Conservation (phyloP, 2,888 invertebrate genomes). For the Dioctria rufipes region DNA sequence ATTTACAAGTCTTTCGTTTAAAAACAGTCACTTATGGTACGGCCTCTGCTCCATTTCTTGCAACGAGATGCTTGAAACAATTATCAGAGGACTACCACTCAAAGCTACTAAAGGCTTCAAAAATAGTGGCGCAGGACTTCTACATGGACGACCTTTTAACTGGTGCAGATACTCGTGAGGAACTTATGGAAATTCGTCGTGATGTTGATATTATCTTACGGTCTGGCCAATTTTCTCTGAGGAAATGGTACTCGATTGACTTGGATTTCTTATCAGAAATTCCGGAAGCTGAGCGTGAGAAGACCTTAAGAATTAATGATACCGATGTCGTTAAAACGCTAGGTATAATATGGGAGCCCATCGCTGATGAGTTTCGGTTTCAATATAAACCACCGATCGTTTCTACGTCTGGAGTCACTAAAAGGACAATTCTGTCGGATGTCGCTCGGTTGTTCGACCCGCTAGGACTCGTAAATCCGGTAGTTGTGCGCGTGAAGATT, state of each 20-base stretch:
- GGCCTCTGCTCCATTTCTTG: too few species aligned
- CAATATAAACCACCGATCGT: background rate
- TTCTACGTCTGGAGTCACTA: background rate
- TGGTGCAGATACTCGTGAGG: too few species aligned
- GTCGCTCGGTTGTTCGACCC: slow-evolving; percentile 26
- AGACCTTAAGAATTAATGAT: too few species aligned
- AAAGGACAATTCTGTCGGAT: background rate
- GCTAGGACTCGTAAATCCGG: slow-evolving; percentile 15
- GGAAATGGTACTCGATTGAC: slow-evolving; percentile 57
- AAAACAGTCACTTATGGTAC: too few species aligned
- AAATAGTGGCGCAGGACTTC: slow-evolving; percentile 57
- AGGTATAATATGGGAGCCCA: slow-evolving; percentile 40
- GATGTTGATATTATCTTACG: too few species aligned
- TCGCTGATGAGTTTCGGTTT: background rate
- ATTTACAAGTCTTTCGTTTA: too few species aligned
- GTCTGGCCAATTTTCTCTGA: slow-evolving; percentile 54
- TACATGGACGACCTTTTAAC: slow-evolving; percentile 42
- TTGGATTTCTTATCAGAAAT: too few species aligned
- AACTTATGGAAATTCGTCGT: too few species aligned
- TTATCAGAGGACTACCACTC: too few species aligned
- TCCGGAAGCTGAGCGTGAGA: too few species aligned
- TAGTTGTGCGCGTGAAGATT: background rate
- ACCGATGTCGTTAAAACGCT: too few species aligned
- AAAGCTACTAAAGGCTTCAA: slow-evolving; percentile 50
- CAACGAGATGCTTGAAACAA: too few species aligned